Evolutionary conservation across 1,140 invertebrate genomes (phyloP).

Genomic region (Penaeus chinensis): DNA sequence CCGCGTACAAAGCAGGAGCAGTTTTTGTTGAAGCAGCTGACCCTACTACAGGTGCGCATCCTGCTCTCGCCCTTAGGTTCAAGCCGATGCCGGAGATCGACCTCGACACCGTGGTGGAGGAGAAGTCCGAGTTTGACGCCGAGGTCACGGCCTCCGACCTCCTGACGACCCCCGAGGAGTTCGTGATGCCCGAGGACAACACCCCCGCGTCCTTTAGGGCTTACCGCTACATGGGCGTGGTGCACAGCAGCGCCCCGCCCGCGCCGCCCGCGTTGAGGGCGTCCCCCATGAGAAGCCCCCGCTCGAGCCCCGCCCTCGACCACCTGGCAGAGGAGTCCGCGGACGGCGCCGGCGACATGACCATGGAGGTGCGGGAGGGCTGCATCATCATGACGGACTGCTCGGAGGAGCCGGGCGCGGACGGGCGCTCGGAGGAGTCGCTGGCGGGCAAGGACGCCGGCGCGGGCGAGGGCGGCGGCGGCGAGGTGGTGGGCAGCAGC

Average conservation of each 20-base stretch:
- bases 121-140: conserved; percentile 75
- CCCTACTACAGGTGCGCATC: conserved; percentile 60
- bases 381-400: too few species aligned
- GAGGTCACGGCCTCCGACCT: conserved; percentile 69
- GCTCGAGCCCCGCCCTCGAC: neutral
- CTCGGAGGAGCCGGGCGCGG: too few species aligned
- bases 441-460: too few species aligned
- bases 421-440: neutral
- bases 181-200: conserved; percentile 37
- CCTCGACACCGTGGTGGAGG: conserved; percentile 84
- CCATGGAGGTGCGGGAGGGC: too few species aligned
- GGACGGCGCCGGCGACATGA: neutral
- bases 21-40: too few species aligned
- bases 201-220: conserved; percentile 67
- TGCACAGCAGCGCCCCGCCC: neutral
- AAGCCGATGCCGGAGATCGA: conserved; percentile 74
- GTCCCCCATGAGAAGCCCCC: conserved; percentile 2
- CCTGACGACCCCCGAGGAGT: conserved; percentile 52
- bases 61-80: conserved; percentile 74
- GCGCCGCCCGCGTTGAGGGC: conserved; percentile 10
- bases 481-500: conserved; percentile 8
- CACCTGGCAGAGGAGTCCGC: conserved; percentile 31
- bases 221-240: conserved; percentile 66
- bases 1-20: too few species aligned
- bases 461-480: neutral